Base-by-base conservation (phyloP, 2,888 invertebrate species). In the Melanchra persicariae region DNA sequence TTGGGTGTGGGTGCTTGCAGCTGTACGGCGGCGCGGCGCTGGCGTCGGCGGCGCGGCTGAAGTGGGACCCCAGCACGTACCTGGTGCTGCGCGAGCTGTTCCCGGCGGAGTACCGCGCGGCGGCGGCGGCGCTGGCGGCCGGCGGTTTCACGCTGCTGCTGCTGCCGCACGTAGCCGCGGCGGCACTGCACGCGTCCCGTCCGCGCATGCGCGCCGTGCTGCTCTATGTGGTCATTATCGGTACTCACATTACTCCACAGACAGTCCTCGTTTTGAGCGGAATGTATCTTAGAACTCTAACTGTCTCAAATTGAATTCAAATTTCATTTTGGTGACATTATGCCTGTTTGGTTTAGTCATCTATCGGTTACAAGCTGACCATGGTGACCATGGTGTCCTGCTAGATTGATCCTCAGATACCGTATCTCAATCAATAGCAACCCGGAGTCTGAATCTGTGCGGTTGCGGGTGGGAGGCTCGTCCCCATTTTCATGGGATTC, bases 51-150 rank as follows among this genome's bases (percentile, higher is more conserved):
- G 94, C 93, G 87, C 94, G 95, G 19, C 90, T 95, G 54, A 90
- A 89, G 88, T 94, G 94, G 94, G 95, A 95, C 89, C 94, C 95
- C 52, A 90, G 87, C 85, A 88, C 91, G 85, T 95, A 95, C 89
- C 76, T 91, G 75, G 83, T 79, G 84, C 57, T 90, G 84, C 90
- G 93, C 78, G 89, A 87, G 87, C 74, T 90, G 86, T 77, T 91
- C 81, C 92, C 92, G 67, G 58, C 63, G 58, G 90, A 91, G 90
- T 87, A 91, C 90, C 85, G 83, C 72, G 90, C 71, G 64, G 80
- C 80, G 55, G 84, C 82, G 66, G 83, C 57, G 63, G 74, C 77
- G 82, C 85, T 88, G 83, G 59, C 74, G 73, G 86, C 78, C 73
- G 87, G 68, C 74, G 85, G 87, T 72, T 71, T 70, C 73, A 77